Base-by-base conservation (phyloP, 2,888 invertebrate species). In the Pristionchus japonicus region DNA sequence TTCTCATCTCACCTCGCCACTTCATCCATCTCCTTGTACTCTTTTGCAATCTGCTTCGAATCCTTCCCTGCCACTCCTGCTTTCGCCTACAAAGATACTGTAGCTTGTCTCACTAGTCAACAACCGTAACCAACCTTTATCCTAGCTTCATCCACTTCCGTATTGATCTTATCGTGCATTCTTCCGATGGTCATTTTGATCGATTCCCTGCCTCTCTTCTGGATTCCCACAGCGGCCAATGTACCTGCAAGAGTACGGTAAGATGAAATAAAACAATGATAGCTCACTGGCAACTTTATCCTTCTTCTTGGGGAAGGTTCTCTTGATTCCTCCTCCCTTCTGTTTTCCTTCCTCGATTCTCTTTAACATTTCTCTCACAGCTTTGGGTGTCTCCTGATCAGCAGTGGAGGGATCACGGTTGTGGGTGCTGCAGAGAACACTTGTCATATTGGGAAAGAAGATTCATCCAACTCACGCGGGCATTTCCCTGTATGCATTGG, bases 41-140 rank as follows among this genome's bases (percentile, higher is more conserved):
- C 91, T 20, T 88, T 89, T 49, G 90, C 90, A 23, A 91, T 90
- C n/a, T 91, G 91, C 43, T 89, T 86, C 86, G 91, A 88, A 20
- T 89, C 89, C 61, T 91, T 88, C 52, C 90, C 92, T 43, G 91
- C 91, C 52, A 89, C 80, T 61, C 91, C 91, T 23, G 90, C 89
- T 82, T 90, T 89, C n/a, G 90, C 89, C 90, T 90, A 83, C 4
- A 82, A 34, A 1, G 11, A 82, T 11, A 31, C 23, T 52, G 15
- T 11, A 52, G 52, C 40, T 43, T 77, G 34, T n/a, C n/a, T n/a
- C n/a, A n/a, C n/a, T n/a, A n/a, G n/a, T n/a, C n/a, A n/a, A n/a
- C n/a, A n/a, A 70, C 37, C 1, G 70, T 23, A 70, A 70, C 85
- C 40, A 1, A 86, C 86, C 70, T 70, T 67, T 9, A 86, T 27